Evolutionary conservation across 2,888 invertebrate genomes (phyloP), one percentile per base, ranked within the genome.

Genomic region (Hydroisotoma schaefferi): DNA sequence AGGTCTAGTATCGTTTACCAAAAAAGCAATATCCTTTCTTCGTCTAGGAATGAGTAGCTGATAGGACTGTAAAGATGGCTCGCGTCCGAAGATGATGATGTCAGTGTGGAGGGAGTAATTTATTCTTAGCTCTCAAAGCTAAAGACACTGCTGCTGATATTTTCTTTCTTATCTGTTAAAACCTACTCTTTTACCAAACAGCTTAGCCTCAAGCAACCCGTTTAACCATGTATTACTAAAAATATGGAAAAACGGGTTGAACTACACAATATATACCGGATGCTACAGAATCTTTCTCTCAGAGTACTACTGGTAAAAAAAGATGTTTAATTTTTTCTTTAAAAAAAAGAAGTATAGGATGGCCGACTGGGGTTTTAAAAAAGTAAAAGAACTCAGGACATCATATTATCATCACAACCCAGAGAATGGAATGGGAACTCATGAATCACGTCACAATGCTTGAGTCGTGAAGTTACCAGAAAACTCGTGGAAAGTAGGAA

Each of bases 341-440:
- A 5, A 27, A 29, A 27, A 27, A 20, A 27, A 29, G 12, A 4
- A 49, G 37, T 18, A 52, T 20, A 33, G 37, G 38, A 26, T 15
- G 28, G 49, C n/a, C n/a, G 18, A 49, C 3, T 3, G 10, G 49
- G 49, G 27, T 27, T 49, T 12, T 49, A 28, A 37, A 47, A 47
- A 37, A 28, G 46, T 46, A 46, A 23, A 33, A 8, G 25, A 25
- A 26, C 33, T 37, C 49, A 33, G 23, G 53, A 53, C 38, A 46
- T 63, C 56, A 60, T 55, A 61, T 64, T 65, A 68, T 68, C 67
- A 68, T 65, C 67, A 65, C 67, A 67, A 43, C 52, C 47, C 40
- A 52, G 56, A 57, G 59, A 68, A 66, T 63, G 64, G 56, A 68
- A 68, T 63, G 57, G 57, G 60, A 64, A 59, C 55, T 59, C 65